Conservation (phyloP, 2,797 vertebrate species). For the Enteromius afrohamiltoni region DNA sequence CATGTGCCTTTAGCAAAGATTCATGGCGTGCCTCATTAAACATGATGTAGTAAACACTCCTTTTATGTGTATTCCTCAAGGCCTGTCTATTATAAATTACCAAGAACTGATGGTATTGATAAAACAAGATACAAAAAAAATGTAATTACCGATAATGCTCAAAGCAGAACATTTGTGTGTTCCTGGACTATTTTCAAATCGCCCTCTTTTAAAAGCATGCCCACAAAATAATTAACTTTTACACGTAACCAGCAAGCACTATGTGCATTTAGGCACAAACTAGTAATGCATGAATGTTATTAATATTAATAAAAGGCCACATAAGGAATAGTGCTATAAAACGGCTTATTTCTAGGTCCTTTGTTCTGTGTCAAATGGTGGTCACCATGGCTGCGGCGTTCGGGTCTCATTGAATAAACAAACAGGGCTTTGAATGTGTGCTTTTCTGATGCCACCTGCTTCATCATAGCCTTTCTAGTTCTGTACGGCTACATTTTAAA, state of each 20-base stretch:
- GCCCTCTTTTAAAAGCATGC: not conserved
- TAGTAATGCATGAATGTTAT: conserved; percentile 9
- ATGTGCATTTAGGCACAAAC: not conserved
- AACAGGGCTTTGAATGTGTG: conserved; percentile 66
- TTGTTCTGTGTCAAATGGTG: conserved; percentile 58
- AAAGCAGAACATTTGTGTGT: conserved; percentile 1
- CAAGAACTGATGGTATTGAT: not conserved
- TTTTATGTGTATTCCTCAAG: not conserved
- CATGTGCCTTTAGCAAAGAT: conserved; percentile 40
- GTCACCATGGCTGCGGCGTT: conserved; percentile 71
- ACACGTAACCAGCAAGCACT: not conserved
- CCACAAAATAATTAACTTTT: not conserved
- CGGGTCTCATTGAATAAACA: conserved; percentile 69
- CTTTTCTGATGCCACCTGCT: conserved; percentile 45
- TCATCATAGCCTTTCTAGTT: conserved; percentile 1
- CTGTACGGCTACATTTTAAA: conserved; percentile 12
- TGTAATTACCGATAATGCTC: not conserved
- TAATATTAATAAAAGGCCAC: not conserved
- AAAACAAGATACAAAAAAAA: no score
- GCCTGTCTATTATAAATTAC: not conserved
- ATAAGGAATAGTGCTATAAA: conserved; percentile 21
- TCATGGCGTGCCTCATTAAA: conserved; percentile 6
- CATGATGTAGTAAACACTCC: not conserved
- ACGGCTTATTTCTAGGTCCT: conserved; percentile 36
- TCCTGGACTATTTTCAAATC: not conserved